Evolutionary conservation across 2,888 invertebrate species (phyloP).

Genomic region (Prenolepis imparis): DNA sequence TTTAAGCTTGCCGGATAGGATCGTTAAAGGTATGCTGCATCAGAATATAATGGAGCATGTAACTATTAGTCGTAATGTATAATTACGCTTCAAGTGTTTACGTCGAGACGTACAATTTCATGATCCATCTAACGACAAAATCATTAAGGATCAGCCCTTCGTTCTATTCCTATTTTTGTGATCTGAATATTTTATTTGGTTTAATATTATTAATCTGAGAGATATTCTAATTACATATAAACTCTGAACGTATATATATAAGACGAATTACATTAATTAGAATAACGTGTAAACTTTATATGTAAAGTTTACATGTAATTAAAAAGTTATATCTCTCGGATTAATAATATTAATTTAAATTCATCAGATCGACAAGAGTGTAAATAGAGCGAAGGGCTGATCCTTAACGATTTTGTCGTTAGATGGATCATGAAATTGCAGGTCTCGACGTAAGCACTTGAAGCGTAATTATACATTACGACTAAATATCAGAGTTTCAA

Average conservation of each 20-base stretch:
- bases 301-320: neutral
- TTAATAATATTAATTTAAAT: constrained; percentile 41
- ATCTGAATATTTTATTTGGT: constrained; percentile 26
- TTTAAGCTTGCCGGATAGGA: constrained; percentile 17
- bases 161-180: neutral
- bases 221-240: neutral
- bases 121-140: constrained; percentile 19
- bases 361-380: neutral
- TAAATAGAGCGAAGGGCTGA: neutral
- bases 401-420: constrained; percentile 24
- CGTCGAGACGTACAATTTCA: constrained; percentile 26
- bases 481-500: neutral
- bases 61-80: constrained; percentile 40
- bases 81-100: constrained; percentile 29
- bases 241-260: neutral
- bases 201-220: constrained; percentile 29
- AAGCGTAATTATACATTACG: constrained; percentile 37
- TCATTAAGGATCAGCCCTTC: constrained; percentile 3
- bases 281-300: too few species aligned
- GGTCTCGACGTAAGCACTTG: constrained; percentile 16
- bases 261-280: too few species aligned
- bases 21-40: constrained; percentile 3
- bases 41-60: constrained; percentile 26
- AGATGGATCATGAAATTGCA: constrained; percentile 21
- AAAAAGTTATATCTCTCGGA: neutral